Evolutionary conservation across 1,140 invertebrate species (phyloP).

Genomic region (Hestina assimilis): DNA sequence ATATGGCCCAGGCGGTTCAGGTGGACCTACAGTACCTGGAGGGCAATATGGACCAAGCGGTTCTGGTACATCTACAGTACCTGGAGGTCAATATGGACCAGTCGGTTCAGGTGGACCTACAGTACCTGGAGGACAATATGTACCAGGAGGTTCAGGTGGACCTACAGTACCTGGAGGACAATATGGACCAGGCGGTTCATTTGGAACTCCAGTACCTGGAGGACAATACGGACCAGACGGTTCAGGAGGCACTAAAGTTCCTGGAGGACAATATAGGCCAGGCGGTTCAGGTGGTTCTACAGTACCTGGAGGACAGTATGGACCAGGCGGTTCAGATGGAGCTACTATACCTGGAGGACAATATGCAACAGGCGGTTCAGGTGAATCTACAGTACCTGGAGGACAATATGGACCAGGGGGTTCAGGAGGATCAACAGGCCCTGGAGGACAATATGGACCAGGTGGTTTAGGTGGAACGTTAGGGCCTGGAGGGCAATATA

Average conservation of each 20-base stretch:
- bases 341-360: slow-evolving; percentile 7
- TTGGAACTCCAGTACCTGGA: background rate
- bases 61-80: background rate
- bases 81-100: slow-evolving; percentile 11
- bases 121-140: slow-evolving; percentile 13
- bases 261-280: background rate
- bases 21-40: background rate
- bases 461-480: too few relatives aligned
- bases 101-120: slow-evolving; percentile 11
- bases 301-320: slow-evolving; percentile 22
- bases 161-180: slow-evolving; percentile 4
- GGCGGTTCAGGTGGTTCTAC: slow-evolving; percentile 1
- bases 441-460: background rate
- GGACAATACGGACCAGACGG: slow-evolving; percentile 14
- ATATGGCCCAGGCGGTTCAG: slow-evolving; percentile 8
- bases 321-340: slow-evolving; percentile 5
- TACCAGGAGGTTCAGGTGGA: background rate
- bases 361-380: background rate
- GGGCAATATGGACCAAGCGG: slow-evolving; percentile 12
- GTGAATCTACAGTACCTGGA: background rate
- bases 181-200: slow-evolving; percentile 4
- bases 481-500: background rate
- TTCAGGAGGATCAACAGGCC: too few relatives aligned
- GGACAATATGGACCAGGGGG: slow-evolving; percentile 2
- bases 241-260: background rate